A percentile compares a stretch with the other conserved stretches of the same genome.
Conservation (phyloP, 2,113 vertebrate genomes). For the Hylia prasina region DNA sequence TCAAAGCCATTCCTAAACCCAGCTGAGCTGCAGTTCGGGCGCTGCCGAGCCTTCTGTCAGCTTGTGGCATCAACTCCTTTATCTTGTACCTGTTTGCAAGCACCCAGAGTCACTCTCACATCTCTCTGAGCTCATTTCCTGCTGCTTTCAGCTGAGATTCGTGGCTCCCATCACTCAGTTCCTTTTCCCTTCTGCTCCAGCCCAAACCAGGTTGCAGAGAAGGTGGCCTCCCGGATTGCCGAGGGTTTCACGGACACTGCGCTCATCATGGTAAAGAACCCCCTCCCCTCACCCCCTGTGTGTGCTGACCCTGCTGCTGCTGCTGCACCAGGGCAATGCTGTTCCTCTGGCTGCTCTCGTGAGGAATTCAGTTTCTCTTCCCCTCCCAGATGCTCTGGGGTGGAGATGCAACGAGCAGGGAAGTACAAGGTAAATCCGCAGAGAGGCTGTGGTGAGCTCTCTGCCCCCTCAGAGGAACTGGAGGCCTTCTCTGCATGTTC, state of each 20-base stretch:
- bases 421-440: neutral
- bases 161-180: neutral
- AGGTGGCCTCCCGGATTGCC: slow-evolving; percentile 90
- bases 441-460: neutral
- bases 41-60: neutral
- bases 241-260: slow-evolving; percentile 90
- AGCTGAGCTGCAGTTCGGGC: rapidly evolving
- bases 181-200: slow-evolving; percentile 62
- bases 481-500: neutral
- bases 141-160: neutral
- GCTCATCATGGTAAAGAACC: slow-evolving; percentile 86
- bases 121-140: neutral
- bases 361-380: neutral
- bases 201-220: slow-evolving; percentile 94
- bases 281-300: too few relatives aligned
- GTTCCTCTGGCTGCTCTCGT: neutral
- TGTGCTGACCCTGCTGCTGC: rapidly evolving
- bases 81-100: neutral
- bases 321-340: neutral
- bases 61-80: neutral
- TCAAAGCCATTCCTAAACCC: neutral
- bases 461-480: neutral
- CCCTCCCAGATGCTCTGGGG: neutral
- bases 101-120: neutral
- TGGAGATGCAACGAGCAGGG: neutral